Evolutionary conservation across 2,888 invertebrate species (phyloP), one percentile per base, ranked within the genome.

Genomic region (Orchestes rusci): DNA sequence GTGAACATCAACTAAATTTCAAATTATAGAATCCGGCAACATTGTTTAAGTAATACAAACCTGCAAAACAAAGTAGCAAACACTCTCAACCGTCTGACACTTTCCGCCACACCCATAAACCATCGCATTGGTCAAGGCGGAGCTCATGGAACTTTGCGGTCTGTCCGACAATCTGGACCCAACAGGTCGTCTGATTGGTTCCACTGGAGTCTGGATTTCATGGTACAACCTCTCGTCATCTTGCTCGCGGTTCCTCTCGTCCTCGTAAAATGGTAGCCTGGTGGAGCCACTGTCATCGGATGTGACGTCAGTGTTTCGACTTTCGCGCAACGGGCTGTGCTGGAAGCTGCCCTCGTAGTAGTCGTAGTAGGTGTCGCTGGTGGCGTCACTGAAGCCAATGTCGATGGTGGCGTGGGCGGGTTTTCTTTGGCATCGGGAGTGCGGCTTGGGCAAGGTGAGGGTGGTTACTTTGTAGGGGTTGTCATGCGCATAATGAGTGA

Each of bases 1-100:
- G 78, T 77, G 69, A 80, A 80, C 18, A 33, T 16, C 3, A 38
- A 16, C 8, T 27, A 39, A 18, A 30, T 12, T 39, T 16, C 13
- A 23, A 30, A 29, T 18, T 10, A 31, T 5, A 13, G 13, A 31
- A 10, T 8, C 8, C 13, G 8, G 15, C n/a, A 12, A 12, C 8
- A 31, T 2, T 13, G 2, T 17, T 16, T 10, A 16, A 34, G 7
- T 16, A 18, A 30, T n/a, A 23, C 53, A 55, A 59, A 80, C 80
- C 73, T 80, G 79, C 59, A 81, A 70, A 59, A 80, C 77, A 64
- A 80, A 79, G 66, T 80, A 80, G 68, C 80, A 81, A 56, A 80
- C 77, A 70, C 79, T 80, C 71, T 81, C 80, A 70, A 79, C 79
- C 52, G 77, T 79, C 51, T 79, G 77, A 54, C 81, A 81, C 60